Percentiles rank a stretch among this genome's conserved stretches.
Evolutionary conservation across 2,888 invertebrate species (phyloP).

Genomic region (Clistopyga incitator): DNA sequence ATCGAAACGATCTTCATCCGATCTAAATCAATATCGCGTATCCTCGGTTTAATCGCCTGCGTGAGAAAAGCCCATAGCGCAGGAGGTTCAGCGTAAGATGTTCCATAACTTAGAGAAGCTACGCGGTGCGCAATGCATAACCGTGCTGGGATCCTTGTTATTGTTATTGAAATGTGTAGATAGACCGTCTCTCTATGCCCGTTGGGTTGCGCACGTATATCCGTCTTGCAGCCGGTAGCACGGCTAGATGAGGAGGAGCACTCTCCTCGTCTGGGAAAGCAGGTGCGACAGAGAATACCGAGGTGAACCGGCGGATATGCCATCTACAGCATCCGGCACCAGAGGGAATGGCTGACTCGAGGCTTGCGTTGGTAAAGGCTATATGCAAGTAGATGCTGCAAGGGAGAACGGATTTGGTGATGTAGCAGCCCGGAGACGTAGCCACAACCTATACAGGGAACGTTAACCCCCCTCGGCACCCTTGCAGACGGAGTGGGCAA

Average conservation of each 20-base stretch:
- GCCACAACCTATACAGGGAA: conserved; percentile 75
- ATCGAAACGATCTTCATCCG: not conserved
- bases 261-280: no score
- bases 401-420: conserved; percentile 75
- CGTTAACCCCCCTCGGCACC: conserved; percentile 64
- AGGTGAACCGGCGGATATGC: conserved; percentile 68
- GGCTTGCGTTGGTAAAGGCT: conserved; percentile 67
- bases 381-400: conserved; percentile 66
- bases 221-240: conserved; percentile 62
- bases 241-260: conserved; percentile 26
- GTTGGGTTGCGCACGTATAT: conserved; percentile 55
- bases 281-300: conserved; percentile 53
- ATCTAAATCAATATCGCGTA: not conserved
- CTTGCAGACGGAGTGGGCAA: conserved; percentile 17
- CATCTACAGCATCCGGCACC: conserved; percentile 74
- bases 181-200: conserved; percentile 57
- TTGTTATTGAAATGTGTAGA: conserved; percentile 77
- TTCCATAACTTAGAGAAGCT: not conserved
- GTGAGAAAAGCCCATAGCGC: not conserved
- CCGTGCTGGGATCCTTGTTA: conserved; percentile 69
- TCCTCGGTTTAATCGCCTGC: not conserved
- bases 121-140: conserved; percentile 33
- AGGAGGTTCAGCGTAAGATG: not conserved
- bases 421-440: conserved; percentile 70
- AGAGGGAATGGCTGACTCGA: conserved; percentile 72